Evolutionary conservation across 2,797 vertebrate genomes (phyloP), one percentile per base, ranked within the genome.

Genomic region (Poliocrania exsul): DNA sequence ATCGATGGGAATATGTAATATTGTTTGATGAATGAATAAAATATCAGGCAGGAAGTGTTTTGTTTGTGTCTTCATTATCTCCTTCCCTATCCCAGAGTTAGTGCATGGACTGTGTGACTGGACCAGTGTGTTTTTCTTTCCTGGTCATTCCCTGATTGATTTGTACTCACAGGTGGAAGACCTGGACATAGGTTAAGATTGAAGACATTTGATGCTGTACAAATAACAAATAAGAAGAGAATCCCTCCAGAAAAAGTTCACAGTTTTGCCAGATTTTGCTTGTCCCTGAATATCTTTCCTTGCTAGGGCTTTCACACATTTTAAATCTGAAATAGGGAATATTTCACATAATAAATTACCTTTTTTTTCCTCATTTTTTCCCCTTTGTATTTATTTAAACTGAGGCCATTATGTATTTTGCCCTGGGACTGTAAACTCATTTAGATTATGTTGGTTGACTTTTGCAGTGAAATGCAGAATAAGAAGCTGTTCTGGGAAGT

Each of bases 1-100:
- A 13, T 31, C 2, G 14, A 28, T 2, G 7, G 37, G 70, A 88
- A 81, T 38, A 44, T 60, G 69, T 88, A 91, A 95, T 86, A 90
- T 19, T 94, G 81, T 91, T 96, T 95, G 91, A 90, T 86, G 87
- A 95, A 96, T 93, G 79, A 95, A 97, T 96, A 96, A 96, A 90
- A 90, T 95, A 94, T 93, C 84, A 75, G 50, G 15, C 86, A 81
- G 80, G 62, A 92, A 91, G 80, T 84, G 82, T 38, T 56, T 78
- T 92, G 82, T 96, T 96, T 96, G 90, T 58, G 70, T 90, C 87
- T 96, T 96, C 93, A 96, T 96, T 93, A 95, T 88, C 66, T 71
- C 70, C 66, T 58, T 93, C 66, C 66, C 47, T 13, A 1, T 44
- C 46, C 82, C 81, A 33, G 72, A 92, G 53, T 26, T 4, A 47